Evolutionary conservation across 2,888 invertebrate species (phyloP).

Genomic region (Sinelater perroti): DNA sequence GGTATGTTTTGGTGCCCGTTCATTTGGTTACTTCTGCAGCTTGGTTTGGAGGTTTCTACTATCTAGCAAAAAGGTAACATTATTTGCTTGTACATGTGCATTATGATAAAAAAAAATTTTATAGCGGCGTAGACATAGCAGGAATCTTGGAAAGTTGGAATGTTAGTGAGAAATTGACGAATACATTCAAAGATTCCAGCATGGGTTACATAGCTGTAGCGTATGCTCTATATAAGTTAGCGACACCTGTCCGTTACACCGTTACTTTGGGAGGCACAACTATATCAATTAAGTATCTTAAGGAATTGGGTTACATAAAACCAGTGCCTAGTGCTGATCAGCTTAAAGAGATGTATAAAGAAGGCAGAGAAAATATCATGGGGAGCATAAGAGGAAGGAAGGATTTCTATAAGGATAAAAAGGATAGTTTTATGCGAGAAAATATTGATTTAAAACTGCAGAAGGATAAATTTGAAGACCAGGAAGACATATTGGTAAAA

Average conservation of each 20-base stretch:
- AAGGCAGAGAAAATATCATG: constrained; percentile 69
- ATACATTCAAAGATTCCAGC: constrained; percentile 78
- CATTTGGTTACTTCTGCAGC: constrained; percentile 86
- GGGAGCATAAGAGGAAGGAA: constrained; percentile 69
- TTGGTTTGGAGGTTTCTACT: constrained; percentile 92
- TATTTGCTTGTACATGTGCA: no score
- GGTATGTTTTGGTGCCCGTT: constrained; percentile 95
- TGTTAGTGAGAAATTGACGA: constrained; percentile 79
- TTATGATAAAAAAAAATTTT: no score
- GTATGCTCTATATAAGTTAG: constrained; percentile 92
- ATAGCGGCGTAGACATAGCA: constrained; percentile 92
- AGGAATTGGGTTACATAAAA: constrained; percentile 81
- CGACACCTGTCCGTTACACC: constrained; percentile 90
- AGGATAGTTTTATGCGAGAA: constrained; percentile 66
- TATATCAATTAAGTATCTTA: constrained; percentile 81
- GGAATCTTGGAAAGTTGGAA: constrained; percentile 79
- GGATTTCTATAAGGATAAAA: constrained; percentile 59
- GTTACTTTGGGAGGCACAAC: constrained; percentile 92
- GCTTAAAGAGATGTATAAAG: constrained; percentile 70
- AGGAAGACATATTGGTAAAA: constrained; percentile 62
- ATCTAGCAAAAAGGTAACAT: constrained; percentile 85
- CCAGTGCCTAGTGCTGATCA: constrained; percentile 77
- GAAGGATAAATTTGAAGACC: constrained; percentile 53
- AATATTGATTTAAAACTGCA: constrained; percentile 61
- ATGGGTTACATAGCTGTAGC: constrained; percentile 91